Evolutionary conservation across 1,140 invertebrate genomes (phyloP).

Genomic region (Drosophila ohnishii): DNA sequence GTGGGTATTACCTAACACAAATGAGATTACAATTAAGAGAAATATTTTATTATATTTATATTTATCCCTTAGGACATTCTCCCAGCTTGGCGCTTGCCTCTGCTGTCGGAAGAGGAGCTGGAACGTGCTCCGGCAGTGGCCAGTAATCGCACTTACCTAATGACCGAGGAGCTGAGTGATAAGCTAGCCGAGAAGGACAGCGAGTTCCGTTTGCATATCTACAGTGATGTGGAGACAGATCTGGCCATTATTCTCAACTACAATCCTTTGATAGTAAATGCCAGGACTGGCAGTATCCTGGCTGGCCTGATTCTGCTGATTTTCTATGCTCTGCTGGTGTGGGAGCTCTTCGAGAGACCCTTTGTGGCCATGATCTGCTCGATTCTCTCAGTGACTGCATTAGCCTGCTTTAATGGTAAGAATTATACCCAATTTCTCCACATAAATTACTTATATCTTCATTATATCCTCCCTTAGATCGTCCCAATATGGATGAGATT

Average conservation of each 20-base stretch:
- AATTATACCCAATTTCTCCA: too few species aligned
- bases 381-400: conserved; percentile 87
- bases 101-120: conserved; percentile 55
- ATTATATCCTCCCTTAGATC: conserved; percentile 80
- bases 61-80: conserved; percentile 54
- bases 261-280: conserved; percentile 85
- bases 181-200: conserved; percentile 31
- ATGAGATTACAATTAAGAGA: not conserved
- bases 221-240: conserved; percentile 55
- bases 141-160: conserved; percentile 68
- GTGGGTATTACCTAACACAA: conserved; percentile 22
- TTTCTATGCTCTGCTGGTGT: conserved; percentile 90
- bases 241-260: conserved; percentile 81
- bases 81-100: conserved; percentile 59
- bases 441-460: not conserved
- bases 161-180: conserved; percentile 51
- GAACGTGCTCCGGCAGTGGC: conserved; percentile 43
- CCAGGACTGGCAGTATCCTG: conserved; percentile 86
- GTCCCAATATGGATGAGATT: conserved; percentile 88
- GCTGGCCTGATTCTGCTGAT: conserved; percentile 87
- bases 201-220: conserved; percentile 60
- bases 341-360: conserved; percentile 90
- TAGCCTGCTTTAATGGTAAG: conserved; percentile 85
- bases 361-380: conserved; percentile 90
- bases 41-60: too few species aligned